Base-by-base conservation (phyloP, 1,140 invertebrate genomes). In the Plodia interpunctella region DNA sequence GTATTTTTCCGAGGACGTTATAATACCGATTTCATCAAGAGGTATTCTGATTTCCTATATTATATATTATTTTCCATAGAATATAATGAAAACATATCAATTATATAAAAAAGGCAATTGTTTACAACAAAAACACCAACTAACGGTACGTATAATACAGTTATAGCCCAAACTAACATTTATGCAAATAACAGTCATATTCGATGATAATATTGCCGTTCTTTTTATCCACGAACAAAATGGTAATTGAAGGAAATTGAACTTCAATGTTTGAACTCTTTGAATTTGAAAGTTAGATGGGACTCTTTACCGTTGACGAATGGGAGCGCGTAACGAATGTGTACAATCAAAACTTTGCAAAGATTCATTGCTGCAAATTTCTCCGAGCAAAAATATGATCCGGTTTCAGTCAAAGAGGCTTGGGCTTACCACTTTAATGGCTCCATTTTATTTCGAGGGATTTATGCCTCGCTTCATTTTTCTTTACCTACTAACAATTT, bases 291-390 rank as follows among this genome's bases (percentile, higher is more conserved):
- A 61, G 59, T 61, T 61, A 61, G 59, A 61, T 61, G 54, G 55
- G 44, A 32, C 53, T 61, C 38, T 61, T 61, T 63, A 66, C 63
- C 72, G 68, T 70, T 78, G 74, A 82, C 72, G 72, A 70, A 76
- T 74, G 64, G 69, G 51, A 64, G 54, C 60, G 70, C 57, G 69
- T 78, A 78, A 82, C 73, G 65, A 78, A 82, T 80, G 76, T 73
- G 77, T 70, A 76, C 76, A 82, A 76, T 79, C 77, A 78, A 79
- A 79, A 82, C 70, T 79, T 82, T 60, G 74, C 61, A 70, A 71
- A 82, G 77, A 80, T 82, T 82, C 75, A 82, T 80, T 80, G 72
- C 75, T 68, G 67, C 69, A 75, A 76, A 75, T 75, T 76, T 67
- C 50, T 63, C 70, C 55, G 57, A 55, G 66, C 66, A 70, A 74